These are phyloP conservation scores for Drosophila melanica DNA, from an alignment of 1,140 invertebrate species.

Conservation along the genomic window DNA sequence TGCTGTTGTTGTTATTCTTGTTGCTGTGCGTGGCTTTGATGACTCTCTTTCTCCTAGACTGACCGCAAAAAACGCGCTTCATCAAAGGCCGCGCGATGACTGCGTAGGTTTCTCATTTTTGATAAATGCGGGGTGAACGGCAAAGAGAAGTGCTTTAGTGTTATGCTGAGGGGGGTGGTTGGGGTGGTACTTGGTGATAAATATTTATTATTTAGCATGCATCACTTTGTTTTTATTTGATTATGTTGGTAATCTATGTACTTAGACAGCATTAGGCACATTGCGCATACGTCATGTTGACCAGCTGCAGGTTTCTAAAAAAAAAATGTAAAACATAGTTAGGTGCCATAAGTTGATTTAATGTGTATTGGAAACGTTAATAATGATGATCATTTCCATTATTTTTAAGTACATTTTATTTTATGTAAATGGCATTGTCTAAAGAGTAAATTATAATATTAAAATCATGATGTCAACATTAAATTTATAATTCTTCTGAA, in stretches of 20 bases:
- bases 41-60: conserved; percentile 58
- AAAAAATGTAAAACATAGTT: too few species aligned
- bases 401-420: too few species aligned
- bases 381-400: neutral
- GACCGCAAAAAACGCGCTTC: conserved; percentile 59
- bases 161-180: neutral
- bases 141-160: conserved; percentile 2
- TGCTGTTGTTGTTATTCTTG: conserved; percentile 42
- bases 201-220: conserved; percentile 37
- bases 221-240: conserved; percentile 27
- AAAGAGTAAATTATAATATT: too few species aligned
- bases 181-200: conserved; percentile 10
- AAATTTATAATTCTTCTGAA: too few species aligned
- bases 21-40: conserved; percentile 52
- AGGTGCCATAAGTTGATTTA: neutral
- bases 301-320: conserved; percentile 9
- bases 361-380: neutral
- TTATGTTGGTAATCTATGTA: conserved; percentile 18
- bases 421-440: too few species aligned
- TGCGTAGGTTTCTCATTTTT: conserved; percentile 62
- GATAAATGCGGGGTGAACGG: conserved; percentile 33
- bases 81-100: conserved; percentile 69
- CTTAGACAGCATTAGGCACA: conserved; percentile 29
- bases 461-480: too few species aligned
- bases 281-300: conserved; percentile 50